Conservation (phyloP, 2,888 invertebrate species). For the Atethmia centrago region DNA sequence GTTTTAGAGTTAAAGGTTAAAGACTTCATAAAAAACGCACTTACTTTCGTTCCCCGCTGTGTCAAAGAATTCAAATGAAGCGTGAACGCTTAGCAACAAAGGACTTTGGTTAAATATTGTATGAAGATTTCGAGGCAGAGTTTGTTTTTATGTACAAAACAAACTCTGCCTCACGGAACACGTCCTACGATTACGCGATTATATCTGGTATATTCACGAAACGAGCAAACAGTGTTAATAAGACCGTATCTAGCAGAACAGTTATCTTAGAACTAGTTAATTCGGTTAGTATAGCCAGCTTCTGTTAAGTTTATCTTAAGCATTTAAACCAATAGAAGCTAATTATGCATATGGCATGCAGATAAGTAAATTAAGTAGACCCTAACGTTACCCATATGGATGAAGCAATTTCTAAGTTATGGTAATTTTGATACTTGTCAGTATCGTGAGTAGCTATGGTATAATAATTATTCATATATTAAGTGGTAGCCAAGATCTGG, state of each 20-base stretch:
- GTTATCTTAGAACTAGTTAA: slow-evolving; percentile 63
- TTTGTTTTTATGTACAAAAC: slow-evolving; percentile 66
- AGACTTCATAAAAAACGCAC: slow-evolving; percentile 84
- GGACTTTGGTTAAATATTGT: slow-evolving; percentile 72
- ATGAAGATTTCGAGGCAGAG: slow-evolving; percentile 66
- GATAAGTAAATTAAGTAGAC: slow-evolving; percentile 40
- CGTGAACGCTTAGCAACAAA: slow-evolving; percentile 75
- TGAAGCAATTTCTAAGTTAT: slow-evolving; percentile 34
- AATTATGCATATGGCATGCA: slow-evolving; percentile 41
- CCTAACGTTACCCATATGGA: slow-evolving; percentile 30
- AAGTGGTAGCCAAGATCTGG: slow-evolving; percentile 1
- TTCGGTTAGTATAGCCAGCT: slow-evolving; percentile 49
- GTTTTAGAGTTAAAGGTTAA: slow-evolving; percentile 86
- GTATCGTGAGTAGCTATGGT: neutral
- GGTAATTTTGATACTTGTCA: slow-evolving; percentile 14
- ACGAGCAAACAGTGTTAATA: slow-evolving; percentile 57
- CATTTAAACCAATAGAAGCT: slow-evolving; percentile 50
- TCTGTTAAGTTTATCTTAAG: slow-evolving; percentile 56
- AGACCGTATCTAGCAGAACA: slow-evolving; percentile 46
- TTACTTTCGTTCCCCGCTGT: slow-evolving; percentile 82
- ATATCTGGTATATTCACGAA: slow-evolving; percentile 53
- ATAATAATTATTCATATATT: slow-evolving; percentile 10
- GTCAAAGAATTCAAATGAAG: slow-evolving; percentile 81
- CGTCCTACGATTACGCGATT: slow-evolving; percentile 57
- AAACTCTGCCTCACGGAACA: no score